Evolutionary conservation across 53 echinoderm and acorn worm genomes (phyloP), one percentile per base, ranked within the genome.

Genomic region (Holothuria scabra): DNA sequence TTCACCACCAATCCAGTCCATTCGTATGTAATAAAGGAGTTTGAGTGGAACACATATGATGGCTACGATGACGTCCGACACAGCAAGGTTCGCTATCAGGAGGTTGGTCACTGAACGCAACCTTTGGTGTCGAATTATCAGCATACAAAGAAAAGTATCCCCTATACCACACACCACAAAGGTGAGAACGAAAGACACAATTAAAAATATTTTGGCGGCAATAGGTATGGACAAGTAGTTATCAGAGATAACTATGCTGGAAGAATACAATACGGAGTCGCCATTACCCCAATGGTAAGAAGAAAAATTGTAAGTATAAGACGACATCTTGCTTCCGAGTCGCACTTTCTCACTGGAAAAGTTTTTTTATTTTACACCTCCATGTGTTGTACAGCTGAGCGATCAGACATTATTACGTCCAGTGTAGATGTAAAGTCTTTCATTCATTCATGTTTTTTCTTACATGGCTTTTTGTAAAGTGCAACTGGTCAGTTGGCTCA

Each of bases 41-140:
- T 86, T 89, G 60, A 97, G 71, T 1, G 97, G 97, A 0, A 88
- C 97, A 71, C 97, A 88, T 61, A 94, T 80, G 10, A 97, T 34
- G 63, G 97, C 97, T 83, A 97, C 90, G 56, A 97, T 65, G 0
- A 90, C 87, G 59, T 97, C 97, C 12, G 97, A 94, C 8, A 90
- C 76, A 19, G 97, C 97, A 60, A 97, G 75, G 82, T 93, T 97
- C 0, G 90, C 94, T 8, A 97, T 97, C 79, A 97, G 84, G 20
- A 97, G 84, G 67, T 97, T 97, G 49, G 97, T 97, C 28, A 97
- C 97, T 32, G 88, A 92, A 19, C 97, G 94, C 13, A 97, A 89
- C 26, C 97, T 86, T 67, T 92, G 90, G 66, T 92, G 87, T 8
- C 87, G 79, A 12, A 89, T 37, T 31, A 97, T 92, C 37, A 93